A percentile compares a stretch with the other conserved stretches of the same genome.
Conservation (phyloP, 1,140 invertebrate genomes). For the Watersipora subatra region DNA sequence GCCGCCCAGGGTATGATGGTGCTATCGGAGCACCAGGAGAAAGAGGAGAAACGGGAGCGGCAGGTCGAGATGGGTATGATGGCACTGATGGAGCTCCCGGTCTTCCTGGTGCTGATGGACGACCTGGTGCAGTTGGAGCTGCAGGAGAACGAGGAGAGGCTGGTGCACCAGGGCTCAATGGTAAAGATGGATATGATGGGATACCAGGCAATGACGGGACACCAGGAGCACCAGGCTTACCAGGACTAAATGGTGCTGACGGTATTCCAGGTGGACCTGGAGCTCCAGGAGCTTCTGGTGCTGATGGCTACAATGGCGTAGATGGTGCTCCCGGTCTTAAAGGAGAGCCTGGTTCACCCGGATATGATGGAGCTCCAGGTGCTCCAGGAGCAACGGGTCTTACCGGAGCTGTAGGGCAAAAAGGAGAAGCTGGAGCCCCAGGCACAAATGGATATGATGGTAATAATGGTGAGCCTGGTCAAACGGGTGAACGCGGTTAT, state of each 20-base stretch:
- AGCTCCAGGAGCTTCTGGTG: background rate
- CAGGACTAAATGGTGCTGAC: background rate
- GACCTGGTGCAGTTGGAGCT: background rate
- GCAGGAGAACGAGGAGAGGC: background rate
- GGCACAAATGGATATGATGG: slow-evolving; percentile 3
- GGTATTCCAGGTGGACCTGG: background rate
- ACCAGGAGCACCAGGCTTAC: background rate
- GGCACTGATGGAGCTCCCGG: slow-evolving; percentile 7
- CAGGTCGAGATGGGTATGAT: slow-evolving; percentile 1
- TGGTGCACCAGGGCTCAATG: background rate
- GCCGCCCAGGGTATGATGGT: background rate
- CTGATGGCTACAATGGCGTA: background rate
- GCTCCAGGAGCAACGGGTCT: background rate
- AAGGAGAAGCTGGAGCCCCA: background rate
- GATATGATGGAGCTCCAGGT: slow-evolving; percentile 1
- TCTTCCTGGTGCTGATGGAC: slow-evolving; percentile 2
- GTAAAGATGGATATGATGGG: background rate
- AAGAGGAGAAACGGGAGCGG: background rate
- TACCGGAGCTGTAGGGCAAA: background rate
- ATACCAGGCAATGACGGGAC: background rate
- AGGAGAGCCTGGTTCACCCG: slow-evolving; percentile 5
- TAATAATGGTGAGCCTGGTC: background rate
- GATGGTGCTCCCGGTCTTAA: background rate
- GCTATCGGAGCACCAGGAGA: slow-evolving; percentile 1
- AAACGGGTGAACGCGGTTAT: background rate